Base-by-base conservation (phyloP, 2,888 invertebrate genomes). In the Synanthedon vespiformis region DNA sequence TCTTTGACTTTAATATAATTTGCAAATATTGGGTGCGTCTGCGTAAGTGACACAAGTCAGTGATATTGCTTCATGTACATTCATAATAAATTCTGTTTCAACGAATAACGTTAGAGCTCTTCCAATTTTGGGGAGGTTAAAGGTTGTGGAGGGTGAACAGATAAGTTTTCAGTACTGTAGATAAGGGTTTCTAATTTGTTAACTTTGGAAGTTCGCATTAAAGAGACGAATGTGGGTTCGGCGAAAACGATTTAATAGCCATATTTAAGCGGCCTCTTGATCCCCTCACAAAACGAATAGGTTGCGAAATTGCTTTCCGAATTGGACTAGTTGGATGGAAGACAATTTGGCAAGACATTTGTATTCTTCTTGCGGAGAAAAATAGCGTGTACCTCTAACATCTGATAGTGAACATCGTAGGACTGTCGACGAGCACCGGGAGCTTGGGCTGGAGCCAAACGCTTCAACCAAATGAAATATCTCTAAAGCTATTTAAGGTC, bases 311-410 rank as follows among this genome's bases (percentile, higher is more conserved):
- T 86, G 85, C 84, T 85, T 84, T 84, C 83, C 76, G 82, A 85
- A 86, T 86, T 83, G 86, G 80, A 82, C 83, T 80, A 83, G 83
- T 85, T 81, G 73, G 77, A 77, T 72, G 79, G 80, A 74, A 84
- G 84, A 86, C 86, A 81, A 84, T 84, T 86, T 85, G 82, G 85
- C 83, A 81, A 83, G 85, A 77, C 83, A 86, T 86, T 86, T 86
- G 85, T 86, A 85, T 86, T 86, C 85, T 86, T 86, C 85, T 75
- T 76, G 75, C 62, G 70, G 77, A 84, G 83, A 83, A 82, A 85
- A 86, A 86, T 86, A 80, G 84, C 83, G 76, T 76, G 73, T 80
- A 79, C 77, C 77, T 72, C 71, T 74, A 77, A 72, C 76, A 82
- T 83, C 83, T 77, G 85, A 85, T 85, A 82, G 79, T 67, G 73